These are phyloP conservation scores for Herpailurus yagouaroundi DNA, from an alignment of 2,113 vertebrate genomes.

Conservation along the genomic window DNA sequence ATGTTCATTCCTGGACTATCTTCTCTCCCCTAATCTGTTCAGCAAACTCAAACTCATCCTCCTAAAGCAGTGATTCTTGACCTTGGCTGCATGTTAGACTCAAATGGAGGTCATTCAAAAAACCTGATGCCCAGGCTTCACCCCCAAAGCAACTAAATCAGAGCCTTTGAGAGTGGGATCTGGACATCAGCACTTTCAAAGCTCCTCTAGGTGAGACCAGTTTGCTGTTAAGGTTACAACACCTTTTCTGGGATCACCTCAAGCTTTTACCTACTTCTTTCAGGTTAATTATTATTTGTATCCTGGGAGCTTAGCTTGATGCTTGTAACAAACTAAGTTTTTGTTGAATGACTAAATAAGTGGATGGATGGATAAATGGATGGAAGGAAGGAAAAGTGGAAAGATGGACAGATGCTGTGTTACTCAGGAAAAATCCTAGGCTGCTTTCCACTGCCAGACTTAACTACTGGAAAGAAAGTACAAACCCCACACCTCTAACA, in stretches of 20 bases:
- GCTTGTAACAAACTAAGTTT: background rate
- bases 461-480: background rate
- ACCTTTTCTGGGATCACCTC: background rate
- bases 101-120: background rate
- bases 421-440: background rate
- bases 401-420: background rate
- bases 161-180: background rate
- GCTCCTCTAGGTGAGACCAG: background rate
- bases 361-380: background rate
- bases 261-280: background rate
- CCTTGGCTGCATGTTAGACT: background rate
- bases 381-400: background rate
- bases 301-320: background rate
- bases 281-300: background rate
- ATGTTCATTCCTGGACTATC: background rate
- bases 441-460: background rate
- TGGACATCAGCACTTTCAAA: background rate
- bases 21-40: background rate
- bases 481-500: background rate
- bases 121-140: background rate
- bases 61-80: background rate
- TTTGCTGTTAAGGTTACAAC: background rate
- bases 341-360: background rate
- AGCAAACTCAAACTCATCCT: background rate
- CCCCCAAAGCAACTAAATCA: background rate